These are phyloP conservation scores for Vicugna pacos DNA, from an alignment of 2,113 vertebrate species.

Conservation along the genomic window DNA sequence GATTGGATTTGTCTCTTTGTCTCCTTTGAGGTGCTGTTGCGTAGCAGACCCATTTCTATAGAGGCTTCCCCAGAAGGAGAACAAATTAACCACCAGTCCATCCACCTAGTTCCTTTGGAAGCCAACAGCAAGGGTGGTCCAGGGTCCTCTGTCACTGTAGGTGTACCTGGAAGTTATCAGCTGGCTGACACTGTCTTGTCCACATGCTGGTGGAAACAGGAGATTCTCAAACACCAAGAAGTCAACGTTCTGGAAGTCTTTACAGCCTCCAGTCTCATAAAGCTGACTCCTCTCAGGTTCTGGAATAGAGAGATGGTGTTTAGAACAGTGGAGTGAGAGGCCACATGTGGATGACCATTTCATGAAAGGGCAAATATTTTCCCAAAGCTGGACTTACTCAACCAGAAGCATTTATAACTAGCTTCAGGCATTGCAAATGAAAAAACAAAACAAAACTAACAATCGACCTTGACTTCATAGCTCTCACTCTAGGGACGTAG, in stretches of 20 bases:
- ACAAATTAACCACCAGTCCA: not conserved
- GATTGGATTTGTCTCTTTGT: not conserved
- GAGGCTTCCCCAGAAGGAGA: not conserved
- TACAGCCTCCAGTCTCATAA: not conserved
- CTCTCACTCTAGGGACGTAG: not conserved
- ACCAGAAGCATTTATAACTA: not conserved
- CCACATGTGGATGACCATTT: not conserved
- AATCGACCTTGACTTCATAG: not conserved
- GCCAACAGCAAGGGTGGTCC: not conserved
- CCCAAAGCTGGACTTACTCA: not conserved
- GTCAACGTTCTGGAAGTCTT: not conserved
- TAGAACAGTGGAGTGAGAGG: not conserved
- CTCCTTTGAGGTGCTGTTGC: not conserved
- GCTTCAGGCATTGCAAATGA: not conserved
- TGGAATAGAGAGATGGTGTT: not conserved
- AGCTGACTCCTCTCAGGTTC: not conserved
- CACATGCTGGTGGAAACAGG: not conserved
- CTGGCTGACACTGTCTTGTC: not conserved
- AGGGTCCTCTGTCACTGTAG: not conserved
- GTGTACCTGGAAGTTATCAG: not conserved
- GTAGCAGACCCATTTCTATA: not conserved
- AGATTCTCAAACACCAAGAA: not conserved
- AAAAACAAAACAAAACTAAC: constrained; percentile 20
- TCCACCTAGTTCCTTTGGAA: not conserved
- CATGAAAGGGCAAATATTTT: not conserved